phyloP scores from a whole-genome alignment of 2,113 vertebrate genomes.

The Poecilia latipinna region DNA sequence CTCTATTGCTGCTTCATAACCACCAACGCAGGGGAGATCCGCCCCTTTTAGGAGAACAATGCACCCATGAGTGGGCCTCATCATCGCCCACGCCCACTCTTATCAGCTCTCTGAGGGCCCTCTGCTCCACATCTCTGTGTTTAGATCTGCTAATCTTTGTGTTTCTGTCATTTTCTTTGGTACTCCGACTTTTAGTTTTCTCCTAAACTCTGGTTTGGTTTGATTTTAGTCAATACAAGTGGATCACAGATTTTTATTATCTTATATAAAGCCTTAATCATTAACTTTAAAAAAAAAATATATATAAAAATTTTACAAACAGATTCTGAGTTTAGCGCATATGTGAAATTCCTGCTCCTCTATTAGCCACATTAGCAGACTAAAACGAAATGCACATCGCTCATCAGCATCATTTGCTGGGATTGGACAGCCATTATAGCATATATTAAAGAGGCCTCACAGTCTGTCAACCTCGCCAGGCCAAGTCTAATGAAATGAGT shows the following conservation, averaged over 20 bases:
- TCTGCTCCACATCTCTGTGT: constrained; percentile 61
- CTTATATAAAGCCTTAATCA: constrained; percentile 5
- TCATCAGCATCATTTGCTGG: constrained; percentile 73
- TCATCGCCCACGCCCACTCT: constrained; percentile 79
- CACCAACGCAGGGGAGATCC: constrained; percentile 67
- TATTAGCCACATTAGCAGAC: constrained; percentile 50
- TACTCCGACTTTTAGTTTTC: constrained; percentile 36
- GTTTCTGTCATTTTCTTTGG: constrained; percentile 65
- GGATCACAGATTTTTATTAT: constrained; percentile 44
- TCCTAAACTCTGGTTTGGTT: constrained; percentile 62
- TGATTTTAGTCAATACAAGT: constrained; percentile 72
- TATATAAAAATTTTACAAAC: constrained; percentile 14
- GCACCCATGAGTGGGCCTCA: constrained; percentile 77
- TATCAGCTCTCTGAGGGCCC: constrained; percentile 73
- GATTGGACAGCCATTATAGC: constrained; percentile 82
- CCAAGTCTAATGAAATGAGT: constrained; percentile 85
- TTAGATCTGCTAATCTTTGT: constrained; percentile 75
- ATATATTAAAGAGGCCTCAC: constrained; percentile 77
- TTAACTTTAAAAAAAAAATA: neutral
- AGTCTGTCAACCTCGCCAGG: constrained; percentile 75
- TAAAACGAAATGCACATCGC: constrained; percentile 65
- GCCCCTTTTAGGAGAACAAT: constrained; percentile 80
- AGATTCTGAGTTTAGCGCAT: neutral
- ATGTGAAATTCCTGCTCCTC: neutral
- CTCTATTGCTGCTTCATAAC: constrained; percentile 80